Base-by-base conservation (phyloP, 2,888 invertebrate genomes). In the Oscheius sp. region DNA sequence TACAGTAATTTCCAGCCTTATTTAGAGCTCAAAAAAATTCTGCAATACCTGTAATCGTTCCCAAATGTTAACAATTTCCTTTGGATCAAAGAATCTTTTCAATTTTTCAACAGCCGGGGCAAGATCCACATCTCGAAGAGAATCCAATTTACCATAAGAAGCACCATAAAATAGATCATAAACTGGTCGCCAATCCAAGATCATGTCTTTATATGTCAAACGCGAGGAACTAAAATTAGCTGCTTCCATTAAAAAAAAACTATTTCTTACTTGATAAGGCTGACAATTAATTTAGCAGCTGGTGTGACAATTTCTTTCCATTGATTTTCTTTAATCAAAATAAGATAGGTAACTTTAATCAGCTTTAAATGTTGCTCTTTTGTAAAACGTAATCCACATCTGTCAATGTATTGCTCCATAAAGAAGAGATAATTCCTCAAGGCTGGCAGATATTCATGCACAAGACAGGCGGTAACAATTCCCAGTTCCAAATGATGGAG, bases 181-280 rank as follows among this genome's bases (percentile, higher is more conserved):
- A 41, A 79, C 21, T 3, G 77, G 78, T 23, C 56, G 43, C 81
- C 81, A 81, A 21, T 81, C 81, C 29, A 81, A 72, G 7, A 69
- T 64, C 25, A 79, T 13, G 52, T 81, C 79, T 16, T 59, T 58
- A 23, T 61, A 45, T 3, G 56, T 53, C 12, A 75, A 45, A 18
- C 69, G 59, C 3, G 75, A 75, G n/a, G 61, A 61, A 23, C 75
- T 75, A 53, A 53, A 72, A 6, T 35, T 35, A 35, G n/a, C n/a
- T n/a, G n/a, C 35, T 6, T 9, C 35, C 59, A 13, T 27, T 2
- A 46, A 41, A 9, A 16, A 63, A 72, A 9, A 9, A 6, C 9
- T 35, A 6, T 9, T 35, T 35, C 35, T 35, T 9, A 35, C 69
- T 58, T 46, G 21, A 74, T 55, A 41, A 70, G 70, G 3, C 13